phyloP scores from a whole-genome alignment of 2,113 vertebrate genomes.

The Neogobius melanostomus region DNA sequence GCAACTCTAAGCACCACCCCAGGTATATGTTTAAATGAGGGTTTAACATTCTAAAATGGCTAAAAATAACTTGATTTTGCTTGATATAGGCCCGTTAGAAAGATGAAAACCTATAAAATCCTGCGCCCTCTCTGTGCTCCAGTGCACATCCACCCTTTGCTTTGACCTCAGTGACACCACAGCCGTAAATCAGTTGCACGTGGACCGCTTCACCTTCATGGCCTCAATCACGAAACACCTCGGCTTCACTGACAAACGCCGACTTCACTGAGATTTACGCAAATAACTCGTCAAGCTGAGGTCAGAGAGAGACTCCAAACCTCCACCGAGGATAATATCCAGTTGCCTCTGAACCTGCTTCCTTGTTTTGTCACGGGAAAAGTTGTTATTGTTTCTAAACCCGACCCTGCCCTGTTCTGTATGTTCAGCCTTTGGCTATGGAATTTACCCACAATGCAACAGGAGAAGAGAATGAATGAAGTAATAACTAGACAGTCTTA shows the following conservation, averaged over 20 bases:
- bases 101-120: no score
- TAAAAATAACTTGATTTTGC: no score
- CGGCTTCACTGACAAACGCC: not conserved
- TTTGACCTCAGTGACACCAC: constrained; percentile 36
- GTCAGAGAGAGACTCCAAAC: no score
- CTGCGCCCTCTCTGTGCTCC: no score
- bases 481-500: constrained; percentile 44
- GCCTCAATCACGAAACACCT: constrained; percentile 34
- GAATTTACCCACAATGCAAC: constrained; percentile 62
- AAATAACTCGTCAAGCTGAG: not conserved
- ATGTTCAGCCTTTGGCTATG: constrained; percentile 45
- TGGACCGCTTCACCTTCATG: constrained; percentile 64
- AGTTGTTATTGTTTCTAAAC: constrained; percentile 43
- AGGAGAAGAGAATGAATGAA: constrained; percentile 33
- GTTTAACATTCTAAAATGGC: no score
- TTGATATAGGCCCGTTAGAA: no score
- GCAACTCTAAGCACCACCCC: no score
- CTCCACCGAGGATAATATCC: no score
- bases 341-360: not conserved
- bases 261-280: not conserved
- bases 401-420: not conserved
- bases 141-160: not conserved
- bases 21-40: no score
- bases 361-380: constrained; percentile 59
- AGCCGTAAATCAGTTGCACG: constrained; percentile 56